These are phyloP conservation scores for Eleutherodactylus coqui DNA, from an alignment of 2,797 vertebrate genomes.

Conservation along the genomic window DNA sequence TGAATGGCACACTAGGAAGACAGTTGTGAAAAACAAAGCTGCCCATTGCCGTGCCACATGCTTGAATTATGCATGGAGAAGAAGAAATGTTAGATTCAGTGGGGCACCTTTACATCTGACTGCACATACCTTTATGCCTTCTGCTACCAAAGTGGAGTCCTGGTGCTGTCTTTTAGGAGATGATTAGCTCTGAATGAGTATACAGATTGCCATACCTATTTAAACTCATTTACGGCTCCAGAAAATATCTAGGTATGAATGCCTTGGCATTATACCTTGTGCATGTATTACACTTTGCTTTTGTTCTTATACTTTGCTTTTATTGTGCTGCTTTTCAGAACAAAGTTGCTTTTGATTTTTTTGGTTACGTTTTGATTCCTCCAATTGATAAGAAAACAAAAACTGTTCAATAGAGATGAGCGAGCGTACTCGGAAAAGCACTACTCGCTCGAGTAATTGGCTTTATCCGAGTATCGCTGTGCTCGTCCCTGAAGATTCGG, in stretches of 20 bases:
- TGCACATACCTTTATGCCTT: not conserved
- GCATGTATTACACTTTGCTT: not conserved
- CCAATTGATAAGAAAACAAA: not conserved
- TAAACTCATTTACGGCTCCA: conserved; percentile 26
- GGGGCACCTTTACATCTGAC: conserved; percentile 26
- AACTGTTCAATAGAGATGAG: too few relatives aligned
- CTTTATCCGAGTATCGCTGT: too few relatives aligned
- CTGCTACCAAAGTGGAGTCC: conserved; percentile 30
- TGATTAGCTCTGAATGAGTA: conserved; percentile 31
- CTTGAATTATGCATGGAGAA: not conserved
- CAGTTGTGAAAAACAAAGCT: conserved; percentile 42
- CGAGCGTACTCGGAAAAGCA: too few relatives aligned
- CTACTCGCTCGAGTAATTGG: too few relatives aligned
- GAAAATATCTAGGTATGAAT: conserved; percentile 5
- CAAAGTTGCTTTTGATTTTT: not conserved
- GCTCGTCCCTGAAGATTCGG: too few relatives aligned
- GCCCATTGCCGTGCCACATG: conserved; percentile 28
- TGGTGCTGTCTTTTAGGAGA: conserved; percentile 26
- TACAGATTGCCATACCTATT: conserved; percentile 31
- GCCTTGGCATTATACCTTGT: not conserved
- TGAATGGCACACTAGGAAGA: conserved; percentile 37
- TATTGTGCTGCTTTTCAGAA: not conserved
- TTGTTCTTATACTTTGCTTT: not conserved
- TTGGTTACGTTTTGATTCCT: conserved; percentile 5
- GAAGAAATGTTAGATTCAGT: not conserved